Base-by-base conservation (phyloP, 1,140 invertebrate species). In the Micrasema minimum region DNA sequence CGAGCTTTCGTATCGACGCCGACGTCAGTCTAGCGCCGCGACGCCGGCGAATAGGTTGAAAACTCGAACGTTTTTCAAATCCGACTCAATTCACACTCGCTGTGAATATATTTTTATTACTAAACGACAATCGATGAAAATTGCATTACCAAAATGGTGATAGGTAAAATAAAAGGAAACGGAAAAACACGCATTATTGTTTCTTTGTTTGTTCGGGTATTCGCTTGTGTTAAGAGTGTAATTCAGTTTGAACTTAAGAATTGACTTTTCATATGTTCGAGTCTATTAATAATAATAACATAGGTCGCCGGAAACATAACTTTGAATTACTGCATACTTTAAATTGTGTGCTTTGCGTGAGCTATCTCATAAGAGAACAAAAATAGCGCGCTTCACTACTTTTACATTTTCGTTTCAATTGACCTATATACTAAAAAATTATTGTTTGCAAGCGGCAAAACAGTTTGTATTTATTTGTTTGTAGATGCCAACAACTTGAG, bases 61-160 rank as follows among this genome's bases (percentile, higher is more conserved):
- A 26, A 35, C 12, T 31, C 64, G 64, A 20, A 37, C 64, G 64
- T 20, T 62, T 16, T 50, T 46, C 45, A 16, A 31, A 66, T 53
- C 18, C 46, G 23, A 66, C 53, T n/a, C 16, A 51, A 41, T 23
- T 22, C 57, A 62, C 37, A 62, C 10, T 41, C 38, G 37, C 38
- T 43, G 37, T 62, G 57, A 38, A 51, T 53, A 66, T 66, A 66
- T 66, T 53, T 66, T 48, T 66, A 51, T 37, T 53, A 51, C 31
- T 66, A 10, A 37, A 66, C 46, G 46, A 66, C 11, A 51, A 37
- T 53, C 64, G 35, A 66, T 53, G 46, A 53, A 0, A 23, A 35
- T 53, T 16, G 12, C 18, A 35, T 53, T 18, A 31, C 64, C 48
- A 66, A 51, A 20, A 66, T 66, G 64, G 64, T 66, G 64, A 66